Evolutionary conservation across 1,140 invertebrate genomes (phyloP), one percentile per base, ranked within the genome.

Genomic region (Drosophila aff.): DNA sequence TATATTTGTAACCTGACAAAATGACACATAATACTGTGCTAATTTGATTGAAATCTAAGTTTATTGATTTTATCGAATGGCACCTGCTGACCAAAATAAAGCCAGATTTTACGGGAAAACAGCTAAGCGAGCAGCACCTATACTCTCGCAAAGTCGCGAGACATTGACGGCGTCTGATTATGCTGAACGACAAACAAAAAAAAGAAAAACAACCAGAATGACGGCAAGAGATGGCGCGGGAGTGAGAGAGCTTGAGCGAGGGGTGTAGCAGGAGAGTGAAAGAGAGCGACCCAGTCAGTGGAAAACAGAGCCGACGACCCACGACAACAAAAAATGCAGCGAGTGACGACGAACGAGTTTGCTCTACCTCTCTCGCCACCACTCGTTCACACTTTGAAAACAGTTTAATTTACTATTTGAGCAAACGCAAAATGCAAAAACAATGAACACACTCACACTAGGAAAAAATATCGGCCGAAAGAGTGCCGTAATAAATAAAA

Each of bases 261-360:
- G 55, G 66, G 46, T 36, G 31, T 28, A 46, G 41, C 62, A 33
- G 40, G 53, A 13, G 47, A 53, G 47, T 52, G 47, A 64, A 63
- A 63, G 66, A 71, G 68, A 72, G 66, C 50, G 50, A 44, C 50
- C 66, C 52, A 71, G 67, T 73, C 52, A 40, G 52, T 41, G 66
- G 33, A 59, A 59, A 60, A 75, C 77, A 71, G 69, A 53, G 53
- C 47, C 79, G 65, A 49, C 81, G 81, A 86, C 82, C 82, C 82
- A 84, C 82, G 82, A 84, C 82, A 84, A 85, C 82, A 85, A 52
- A 81, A 84, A 81, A 64, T 62, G 71, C 76, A 83, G 58, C 81
- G 77, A 84, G 78, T 77, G 68, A 57, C 50, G 73, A 69, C 63
- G 58, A 80, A 74, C 74, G 72, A 58, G 52, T 49, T 60, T 31